phyloP scores from a whole-genome alignment of 2,113 vertebrate genomes.

The Cnemophilus loriae region DNA sequence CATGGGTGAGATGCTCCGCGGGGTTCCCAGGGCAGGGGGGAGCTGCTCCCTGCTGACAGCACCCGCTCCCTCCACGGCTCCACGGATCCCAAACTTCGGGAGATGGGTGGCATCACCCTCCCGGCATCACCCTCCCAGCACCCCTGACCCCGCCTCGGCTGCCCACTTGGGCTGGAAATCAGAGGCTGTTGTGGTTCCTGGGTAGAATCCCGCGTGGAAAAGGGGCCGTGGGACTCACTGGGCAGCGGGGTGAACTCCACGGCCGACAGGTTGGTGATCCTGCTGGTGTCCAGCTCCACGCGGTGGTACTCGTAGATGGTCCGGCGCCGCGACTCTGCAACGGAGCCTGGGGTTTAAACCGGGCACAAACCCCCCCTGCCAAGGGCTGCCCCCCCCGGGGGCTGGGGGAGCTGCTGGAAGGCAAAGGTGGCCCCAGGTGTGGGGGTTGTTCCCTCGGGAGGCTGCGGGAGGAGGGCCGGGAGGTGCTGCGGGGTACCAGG shows the following conservation, averaged over 20 bases:
- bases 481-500: not conserved
- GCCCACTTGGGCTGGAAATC: rapidly evolving
- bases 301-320: constrained; percentile 95
- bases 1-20: not conserved
- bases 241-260: constrained; percentile 90
- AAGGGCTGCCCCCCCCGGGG: not conserved
- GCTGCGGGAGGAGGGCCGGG: not conserved
- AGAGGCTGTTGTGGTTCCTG: rapidly evolving
- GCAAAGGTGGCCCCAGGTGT: not conserved
- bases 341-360: rapidly evolving
- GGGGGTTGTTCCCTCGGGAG: not conserved
- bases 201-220: not conserved
- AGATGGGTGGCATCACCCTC: rapidly evolving
- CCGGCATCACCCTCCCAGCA: not conserved
- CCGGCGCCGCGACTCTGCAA: constrained; percentile 76
- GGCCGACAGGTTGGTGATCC: constrained; percentile 76
- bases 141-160: rapidly evolving
- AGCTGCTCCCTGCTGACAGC: not conserved
- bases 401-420: not conserved
- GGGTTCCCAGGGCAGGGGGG: not conserved
- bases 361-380: not conserved
- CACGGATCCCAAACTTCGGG: rapidly evolving
- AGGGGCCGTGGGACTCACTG: constrained; percentile 71
- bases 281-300: constrained; percentile 84
- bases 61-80: rapidly evolving